phyloP scores from a whole-genome alignment of 2,888 invertebrate species.

The Pediacus dermestoides region DNA sequence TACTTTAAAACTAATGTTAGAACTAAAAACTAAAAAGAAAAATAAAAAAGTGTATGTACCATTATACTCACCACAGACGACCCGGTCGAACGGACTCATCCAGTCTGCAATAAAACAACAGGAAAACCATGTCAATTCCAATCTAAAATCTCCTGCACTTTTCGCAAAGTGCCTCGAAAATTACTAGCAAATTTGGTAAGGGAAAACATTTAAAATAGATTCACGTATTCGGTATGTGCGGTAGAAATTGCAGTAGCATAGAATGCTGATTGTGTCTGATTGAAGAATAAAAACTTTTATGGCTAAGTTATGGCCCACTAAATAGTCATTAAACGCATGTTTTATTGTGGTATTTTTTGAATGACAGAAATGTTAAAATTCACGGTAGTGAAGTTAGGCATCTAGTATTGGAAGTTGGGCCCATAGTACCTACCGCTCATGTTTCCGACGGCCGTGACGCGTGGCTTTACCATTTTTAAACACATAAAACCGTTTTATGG shows the following conservation, averaged over 20 bases:
- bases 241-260: slow-evolving; percentile 10
- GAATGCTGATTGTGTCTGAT: slow-evolving; percentile 15
- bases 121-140: too few species aligned
- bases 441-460: slow-evolving; percentile 16
- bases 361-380: slow-evolving; percentile 27
- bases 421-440: slow-evolving; percentile 9
- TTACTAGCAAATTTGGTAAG: slow-evolving; percentile 10
- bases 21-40: slow-evolving; percentile 53
- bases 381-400: slow-evolving; percentile 10
- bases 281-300: slow-evolving; percentile 36
- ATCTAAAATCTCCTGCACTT: too few species aligned
- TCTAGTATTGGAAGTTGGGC: slow-evolving; percentile 25
- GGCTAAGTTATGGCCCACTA: slow-evolving; percentile 45
- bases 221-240: slow-evolving; percentile 5
- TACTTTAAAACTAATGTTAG: slow-evolving; percentile 20
- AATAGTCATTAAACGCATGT: slow-evolving; percentile 46
- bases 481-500: slow-evolving; percentile 30
- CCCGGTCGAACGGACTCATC: slow-evolving; percentile 93
- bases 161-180: too few species aligned
- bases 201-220: slow-evolving; percentile 7
- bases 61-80: slow-evolving; percentile 91
- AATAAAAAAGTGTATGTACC: slow-evolving; percentile 66
- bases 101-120: slow-evolving; percentile 70
- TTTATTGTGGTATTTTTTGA: slow-evolving; percentile 43
- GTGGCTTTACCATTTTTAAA: slow-evolving; percentile 17